Base-by-base conservation (phyloP, 2,113 vertebrate species). In the Fulica atra region DNA sequence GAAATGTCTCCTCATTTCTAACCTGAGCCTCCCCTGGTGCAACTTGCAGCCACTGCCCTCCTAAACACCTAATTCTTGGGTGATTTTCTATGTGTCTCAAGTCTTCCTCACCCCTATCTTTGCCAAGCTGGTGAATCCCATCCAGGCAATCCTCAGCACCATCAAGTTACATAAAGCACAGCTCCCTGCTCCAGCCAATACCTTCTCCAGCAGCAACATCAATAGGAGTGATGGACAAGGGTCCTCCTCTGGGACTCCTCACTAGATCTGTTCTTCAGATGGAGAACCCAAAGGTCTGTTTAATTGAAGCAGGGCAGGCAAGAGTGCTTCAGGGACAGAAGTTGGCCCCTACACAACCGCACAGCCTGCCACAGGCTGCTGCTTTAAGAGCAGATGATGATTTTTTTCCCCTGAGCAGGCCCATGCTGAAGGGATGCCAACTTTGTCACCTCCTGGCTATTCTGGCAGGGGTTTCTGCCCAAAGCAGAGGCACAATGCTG, bases 151-250 rank as follows among this genome's bases (percentile, higher is more conserved):
- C 53, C 71, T 72, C 57, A 60, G 12, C 53, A 80, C 57, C 63
- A 19, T 3, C 0, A 3, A 72, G 24, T 69, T 73, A 83, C 6
- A 44, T 68, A 95, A 91, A 91, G n/a, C 76, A 76, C 3, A 3
- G 63, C 44, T 73, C 74, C 79, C 57, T 28, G 8, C 54, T 93
- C 44, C 21, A 19, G 33, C 35, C 59, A 88, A 24, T 26, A 48
- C 63, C 36, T 8, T 60, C 87, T 90, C 59, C 77, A 84, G 84
- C 69, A 91, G 72, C 46, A 69, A 29, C 0, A 0, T 31, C 80
- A 86, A 50, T 0, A 0, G 5, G 17, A 88, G 64, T 0, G 0
- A 77, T 11, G 79, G 64, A 92, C 60, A 53, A 69, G 13, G 16
- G 16, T 16, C 83, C 72, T 76, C 79, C 65, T 83, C 64, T 56